Base-by-base conservation (phyloP, 2,797 vertebrate species). In the Apogon hyalosoma region DNA sequence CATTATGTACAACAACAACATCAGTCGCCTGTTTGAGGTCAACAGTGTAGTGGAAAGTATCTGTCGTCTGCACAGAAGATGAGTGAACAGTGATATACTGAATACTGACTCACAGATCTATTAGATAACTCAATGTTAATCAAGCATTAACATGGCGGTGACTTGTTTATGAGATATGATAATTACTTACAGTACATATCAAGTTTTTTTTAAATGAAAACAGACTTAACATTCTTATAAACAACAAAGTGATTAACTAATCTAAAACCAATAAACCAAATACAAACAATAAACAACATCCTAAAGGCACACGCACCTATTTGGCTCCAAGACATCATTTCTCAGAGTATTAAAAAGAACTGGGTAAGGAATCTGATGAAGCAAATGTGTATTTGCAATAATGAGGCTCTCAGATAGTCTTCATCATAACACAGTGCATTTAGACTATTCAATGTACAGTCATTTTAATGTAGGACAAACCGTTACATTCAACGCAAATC, bases 261-360 rank as follows among this genome's bases (percentile, higher is more conserved):
- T 53, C 70, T 51, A 73, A 81, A 76, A 72, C 9, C 41, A 68
- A 70, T 63, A 8, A 75, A 63, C 15, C 28, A 63, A 78, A 80
- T 54, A 51, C 49, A 54, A 55, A 13, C 31, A 24, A 46, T 33
- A 28, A 64, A 60, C 43, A 58, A 40, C 48, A 48, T 67, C 72
- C 75, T 82, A 82, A 90, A 90, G 87, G 87, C 86, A 91, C 88
- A 72, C 52, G 33, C 69, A 77, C 79, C 73, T 74, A 48, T 75
- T 69, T 18, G 1, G 49, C 49, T 75, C 68, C 33, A 28, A 63
- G 55, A 72, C 16, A 39, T 68, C 39, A 15, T 65, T 61, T 68
- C 60, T 56, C 21, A 36, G 21, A 14, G 67, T 53, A 33, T 60
- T 42, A 16, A 15, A 53, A 60, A 21, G n/a, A 58, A 55, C 5